Evolutionary conservation across 2,888 invertebrate species (phyloP), one percentile per base, ranked within the genome.

Genomic region (Plebejus melissa): DNA sequence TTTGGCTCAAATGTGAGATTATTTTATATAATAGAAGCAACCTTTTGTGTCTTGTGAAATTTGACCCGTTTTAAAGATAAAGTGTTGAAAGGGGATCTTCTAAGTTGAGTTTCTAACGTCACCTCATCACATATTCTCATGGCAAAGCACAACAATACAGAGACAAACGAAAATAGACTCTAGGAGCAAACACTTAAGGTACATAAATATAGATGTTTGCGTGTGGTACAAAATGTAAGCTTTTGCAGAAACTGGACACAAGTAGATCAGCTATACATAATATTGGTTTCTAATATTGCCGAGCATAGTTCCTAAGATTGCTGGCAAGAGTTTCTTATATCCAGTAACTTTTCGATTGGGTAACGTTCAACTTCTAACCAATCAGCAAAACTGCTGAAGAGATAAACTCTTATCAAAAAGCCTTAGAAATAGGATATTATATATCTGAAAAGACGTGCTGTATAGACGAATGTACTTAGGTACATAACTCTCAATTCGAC

Each of bases 111-210:
- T 76, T 77, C 79, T 78, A 75, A 79, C 78, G 77, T 78, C 77
- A 78, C 80, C 77, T 75, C 77, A 77, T 79, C 79, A 82, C 83
- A 83, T 85, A 84, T 82, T 86, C 80, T 82, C 84, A 78, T 79
- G 78, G 80, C 85, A 82, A 84, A 86, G 69, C 38, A 41, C n/a
- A 41, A 41, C 38, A 70, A 70, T 69, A 69, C 22, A 70, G 36
- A 70, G 22, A 65, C 70, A 22, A 22, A 70, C 70, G n/a, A 41
- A 41, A 70, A 70, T 70, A 70, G 41, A 70, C 70, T 65, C 65
- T 65, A 65, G 32, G 1, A 13, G 1, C 65, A 13, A 16, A 32
- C 28, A 65, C 65, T 65, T 65, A 65, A 65, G 65, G 65, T 65
- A 32, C 65, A 32, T 65, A 65, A 65, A 65, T 13, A 65, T 36